phyloP scores from a whole-genome alignment of 2,113 vertebrate genomes.

The Corvus cornix region DNA sequence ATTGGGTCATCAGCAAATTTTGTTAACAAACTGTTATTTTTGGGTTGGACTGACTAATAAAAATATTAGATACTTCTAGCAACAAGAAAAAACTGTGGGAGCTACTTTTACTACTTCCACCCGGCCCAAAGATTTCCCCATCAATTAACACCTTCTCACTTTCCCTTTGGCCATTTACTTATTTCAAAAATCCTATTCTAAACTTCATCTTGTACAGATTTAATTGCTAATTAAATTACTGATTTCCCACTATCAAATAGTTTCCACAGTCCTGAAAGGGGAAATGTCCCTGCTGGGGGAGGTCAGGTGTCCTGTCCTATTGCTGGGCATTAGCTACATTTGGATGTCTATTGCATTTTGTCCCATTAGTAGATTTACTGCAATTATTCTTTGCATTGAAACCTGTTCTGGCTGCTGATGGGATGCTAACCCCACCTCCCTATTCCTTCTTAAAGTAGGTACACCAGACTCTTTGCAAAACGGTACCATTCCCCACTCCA shows the following conservation, averaged over 20 bases:
- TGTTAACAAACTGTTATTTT: background rate
- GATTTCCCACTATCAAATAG: background rate
- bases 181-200: background rate
- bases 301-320: background rate
- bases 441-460: background rate
- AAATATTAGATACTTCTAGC: background rate
- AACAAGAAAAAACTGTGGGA: background rate
- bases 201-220: background rate
- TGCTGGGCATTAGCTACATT: background rate
- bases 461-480: background rate
- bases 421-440: background rate
- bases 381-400: background rate
- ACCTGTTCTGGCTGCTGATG: background rate
- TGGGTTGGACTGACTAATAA: constrained; percentile 6
- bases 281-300: background rate
- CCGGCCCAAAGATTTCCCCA: background rate
- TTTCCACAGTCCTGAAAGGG: background rate
- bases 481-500: background rate
- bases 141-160: background rate
- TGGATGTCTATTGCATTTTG: background rate
- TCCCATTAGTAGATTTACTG: background rate
- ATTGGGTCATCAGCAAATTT: constrained; percentile 24
- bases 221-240: background rate
- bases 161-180: background rate
- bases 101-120: background rate